A percentile compares a stretch with the other conserved stretches of the same genome.
Conservation (phyloP, 2,113 vertebrate species). For the Anguilla rostrata region DNA sequence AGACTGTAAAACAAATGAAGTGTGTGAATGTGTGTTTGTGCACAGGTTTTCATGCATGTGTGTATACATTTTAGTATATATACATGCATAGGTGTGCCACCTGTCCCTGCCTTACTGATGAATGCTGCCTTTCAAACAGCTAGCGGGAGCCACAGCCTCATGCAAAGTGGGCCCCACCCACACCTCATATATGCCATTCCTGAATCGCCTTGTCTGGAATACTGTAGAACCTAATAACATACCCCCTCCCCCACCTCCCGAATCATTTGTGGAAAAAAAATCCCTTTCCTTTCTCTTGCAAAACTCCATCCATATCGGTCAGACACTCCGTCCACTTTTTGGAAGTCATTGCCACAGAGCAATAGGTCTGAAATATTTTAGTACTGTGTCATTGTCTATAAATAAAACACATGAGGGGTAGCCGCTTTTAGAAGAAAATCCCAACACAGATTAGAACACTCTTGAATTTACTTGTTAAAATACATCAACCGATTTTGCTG, state of each 20-base stretch:
- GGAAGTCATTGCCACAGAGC: not conserved
- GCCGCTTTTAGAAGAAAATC: not conserved
- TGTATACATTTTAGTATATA: conserved; percentile 62
- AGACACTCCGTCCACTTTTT: conserved; percentile 38
- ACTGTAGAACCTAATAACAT: conserved; percentile 42
- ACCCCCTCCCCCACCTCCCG: conserved; percentile 25
- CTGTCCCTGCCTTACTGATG: conserved; percentile 62
- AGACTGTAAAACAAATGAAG: conserved; percentile 55
- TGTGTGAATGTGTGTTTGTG: conserved; percentile 45
- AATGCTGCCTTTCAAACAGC: conserved; percentile 42
- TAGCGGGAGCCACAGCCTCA: conserved; percentile 31
- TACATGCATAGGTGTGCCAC: conserved; percentile 59
- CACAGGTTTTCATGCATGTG: conserved; percentile 51
- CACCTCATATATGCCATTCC: conserved; percentile 26
- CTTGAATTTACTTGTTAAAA: not conserved
- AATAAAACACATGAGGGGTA: not conserved
- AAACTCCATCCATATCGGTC: conserved; percentile 33
- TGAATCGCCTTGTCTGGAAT: conserved; percentile 63
- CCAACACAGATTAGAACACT: not conserved
- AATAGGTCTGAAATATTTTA: conserved; percentile 3
- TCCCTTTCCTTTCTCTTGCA: conserved; percentile 20
- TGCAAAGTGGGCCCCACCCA: conserved; percentile 15
- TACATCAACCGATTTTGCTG: not conserved
- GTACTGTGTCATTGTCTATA: not conserved
- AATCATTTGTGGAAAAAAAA: conserved; percentile 26